These are phyloP conservation scores for Micrasema longulum DNA, from an alignment of 1,140 invertebrate genomes.

Conservation along the genomic window DNA sequence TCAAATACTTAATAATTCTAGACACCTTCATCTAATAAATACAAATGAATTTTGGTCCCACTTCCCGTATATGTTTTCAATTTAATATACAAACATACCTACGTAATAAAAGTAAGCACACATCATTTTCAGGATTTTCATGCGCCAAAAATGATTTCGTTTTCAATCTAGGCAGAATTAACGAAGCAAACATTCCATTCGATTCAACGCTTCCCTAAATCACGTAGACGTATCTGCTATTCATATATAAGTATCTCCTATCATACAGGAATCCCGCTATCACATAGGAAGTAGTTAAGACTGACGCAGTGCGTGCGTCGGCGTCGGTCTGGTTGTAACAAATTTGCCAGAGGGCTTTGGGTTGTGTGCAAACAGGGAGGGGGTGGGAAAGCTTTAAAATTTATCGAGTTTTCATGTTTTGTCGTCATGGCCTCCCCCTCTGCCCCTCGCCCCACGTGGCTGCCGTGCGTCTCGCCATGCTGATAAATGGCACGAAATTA, in stretches of 20 bases:
- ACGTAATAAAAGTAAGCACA: not conserved
- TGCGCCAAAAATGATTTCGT: constrained; percentile 19
- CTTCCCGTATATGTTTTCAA: not conserved
- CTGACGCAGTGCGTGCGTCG: constrained; percentile 12
- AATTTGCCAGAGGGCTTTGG: constrained; percentile 37
- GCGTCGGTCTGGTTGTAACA: constrained; percentile 21
- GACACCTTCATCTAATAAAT: not conserved
- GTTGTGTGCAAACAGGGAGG: constrained; percentile 31
- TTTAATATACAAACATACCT: not conserved
- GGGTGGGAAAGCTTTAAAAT: constrained; percentile 63
- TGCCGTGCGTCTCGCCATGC: constrained; percentile 34
- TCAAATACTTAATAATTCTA: too few relatives aligned
- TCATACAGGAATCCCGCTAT: constrained; percentile 15
- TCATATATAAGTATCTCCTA: not conserved
- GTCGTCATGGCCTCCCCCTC: constrained; percentile 48
- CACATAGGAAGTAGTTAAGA: constrained; percentile 33
- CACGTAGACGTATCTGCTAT: constrained; percentile 20
- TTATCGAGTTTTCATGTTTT: constrained; percentile 67
- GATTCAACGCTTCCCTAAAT: constrained; percentile 32
- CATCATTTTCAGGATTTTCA: not conserved
- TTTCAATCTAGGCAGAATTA: constrained; percentile 33
- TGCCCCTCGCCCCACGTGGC: constrained; percentile 11
- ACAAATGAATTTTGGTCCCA: not conserved
- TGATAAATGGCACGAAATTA: constrained; percentile 55
- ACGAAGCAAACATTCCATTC: constrained; percentile 36